Evolutionary conservation across 1,140 invertebrate species (phyloP).

Genomic region (Phymorhynchus buccinoides): DNA sequence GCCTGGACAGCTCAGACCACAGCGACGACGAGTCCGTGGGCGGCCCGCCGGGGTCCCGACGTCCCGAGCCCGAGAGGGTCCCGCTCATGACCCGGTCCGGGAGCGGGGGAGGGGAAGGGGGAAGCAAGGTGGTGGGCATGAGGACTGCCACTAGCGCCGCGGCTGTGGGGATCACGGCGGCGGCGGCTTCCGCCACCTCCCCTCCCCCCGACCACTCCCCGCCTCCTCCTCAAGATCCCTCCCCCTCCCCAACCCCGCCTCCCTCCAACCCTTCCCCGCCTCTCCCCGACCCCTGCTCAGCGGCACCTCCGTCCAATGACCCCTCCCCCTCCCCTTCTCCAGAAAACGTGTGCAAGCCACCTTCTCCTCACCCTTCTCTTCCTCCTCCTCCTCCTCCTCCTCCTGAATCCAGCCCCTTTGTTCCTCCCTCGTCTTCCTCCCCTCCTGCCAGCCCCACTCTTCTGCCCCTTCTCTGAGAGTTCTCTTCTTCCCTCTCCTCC

Average conservation of each 20-base stretch:
- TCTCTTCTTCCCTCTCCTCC: background rate
- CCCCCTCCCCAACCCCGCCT: background rate
- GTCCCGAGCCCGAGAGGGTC: constrained; percentile 21
- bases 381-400: background rate
- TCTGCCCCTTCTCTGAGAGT: background rate
- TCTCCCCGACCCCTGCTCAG: background rate
- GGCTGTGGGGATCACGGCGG: background rate
- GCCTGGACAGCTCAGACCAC: constrained; percentile 35
- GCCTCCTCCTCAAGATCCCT: background rate
- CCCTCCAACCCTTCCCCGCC: background rate
- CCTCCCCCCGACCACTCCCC: background rate
- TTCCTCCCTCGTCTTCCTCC: background rate
- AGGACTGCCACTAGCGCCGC: constrained; percentile 25
- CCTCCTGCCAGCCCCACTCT: background rate
- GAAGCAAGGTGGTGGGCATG: constrained; percentile 4
- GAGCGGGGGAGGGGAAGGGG: background rate
- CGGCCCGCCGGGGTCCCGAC: background rate
- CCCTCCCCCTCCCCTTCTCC: background rate
- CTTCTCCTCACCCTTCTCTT: background rate
- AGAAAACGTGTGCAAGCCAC: background rate
- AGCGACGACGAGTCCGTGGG: constrained; percentile 35
- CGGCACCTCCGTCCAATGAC: background rate
- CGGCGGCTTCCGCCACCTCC: background rate
- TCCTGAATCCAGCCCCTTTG: too few relatives aligned
- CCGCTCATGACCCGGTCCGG: constrained; percentile 16